phyloP scores from a whole-genome alignment of 2,888 invertebrate species.

The Drosophila macrospina region DNA sequence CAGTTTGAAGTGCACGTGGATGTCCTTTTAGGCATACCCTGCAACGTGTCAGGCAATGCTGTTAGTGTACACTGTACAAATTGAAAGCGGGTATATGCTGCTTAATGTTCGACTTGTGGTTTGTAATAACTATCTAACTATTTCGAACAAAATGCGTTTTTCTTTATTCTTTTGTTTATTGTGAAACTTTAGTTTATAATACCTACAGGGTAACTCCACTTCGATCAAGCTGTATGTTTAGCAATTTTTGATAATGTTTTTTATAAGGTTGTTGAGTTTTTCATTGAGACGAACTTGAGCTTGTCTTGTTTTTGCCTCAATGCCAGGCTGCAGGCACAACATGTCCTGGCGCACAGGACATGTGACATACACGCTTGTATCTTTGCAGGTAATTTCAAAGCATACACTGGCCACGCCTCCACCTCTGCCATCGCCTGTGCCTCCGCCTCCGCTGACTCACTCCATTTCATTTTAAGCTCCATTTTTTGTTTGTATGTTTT shows the following conservation, averaged over 20 bases:
- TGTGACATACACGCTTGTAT: slow-evolving; percentile 28
- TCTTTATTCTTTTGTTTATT: no score
- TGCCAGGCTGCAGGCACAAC: slow-evolving; percentile 50
- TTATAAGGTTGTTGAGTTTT: slow-evolving; percentile 32
- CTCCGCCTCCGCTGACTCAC: slow-evolving; percentile 5
- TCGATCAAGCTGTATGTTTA: not conserved
- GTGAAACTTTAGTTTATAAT: no score
- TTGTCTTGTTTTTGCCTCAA: slow-evolving; percentile 39
- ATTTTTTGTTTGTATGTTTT: slow-evolving; percentile 13
- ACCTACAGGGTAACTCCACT: slow-evolving; percentile 1
- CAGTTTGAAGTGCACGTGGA: slow-evolving; percentile 39
- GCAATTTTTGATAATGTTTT: slow-evolving; percentile 8
- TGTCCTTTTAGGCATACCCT: slow-evolving; percentile 25
- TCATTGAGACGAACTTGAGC: slow-evolving; percentile 44
- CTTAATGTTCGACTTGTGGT: no score
- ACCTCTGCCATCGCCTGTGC: no score
- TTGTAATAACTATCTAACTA: no score
- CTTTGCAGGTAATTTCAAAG: slow-evolving; percentile 38
- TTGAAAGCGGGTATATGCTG: not conserved
- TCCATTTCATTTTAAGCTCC: slow-evolving; percentile 52
- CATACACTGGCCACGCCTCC: slow-evolving; percentile 49
- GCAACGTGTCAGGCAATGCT: not conserved
- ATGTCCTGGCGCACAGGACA: slow-evolving; percentile 47
- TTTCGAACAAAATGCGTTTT: no score
- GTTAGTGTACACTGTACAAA: not conserved